These are phyloP conservation scores for Acholoe squamosa DNA, from an alignment of 2,888 invertebrate genomes.

Conservation along the genomic window DNA sequence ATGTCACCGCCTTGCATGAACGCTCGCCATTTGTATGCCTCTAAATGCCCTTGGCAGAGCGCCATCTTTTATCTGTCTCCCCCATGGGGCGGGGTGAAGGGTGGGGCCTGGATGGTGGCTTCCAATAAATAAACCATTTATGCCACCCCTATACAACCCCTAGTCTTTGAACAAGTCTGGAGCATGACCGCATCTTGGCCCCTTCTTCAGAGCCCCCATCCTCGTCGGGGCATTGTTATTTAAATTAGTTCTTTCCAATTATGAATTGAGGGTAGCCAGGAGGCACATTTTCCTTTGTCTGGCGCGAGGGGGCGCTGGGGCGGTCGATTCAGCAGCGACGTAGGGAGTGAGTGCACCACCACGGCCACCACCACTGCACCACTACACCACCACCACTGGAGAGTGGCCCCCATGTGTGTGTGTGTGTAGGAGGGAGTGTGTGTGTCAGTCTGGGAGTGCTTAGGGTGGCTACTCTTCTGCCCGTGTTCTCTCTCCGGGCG, in stretches of 20 bases:
- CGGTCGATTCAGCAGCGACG: conserved; percentile 11
- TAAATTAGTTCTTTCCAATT: conserved; percentile 52
- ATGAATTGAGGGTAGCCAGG: conserved; percentile 51
- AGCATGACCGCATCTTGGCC: conserved; percentile 34
- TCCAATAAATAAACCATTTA: too few species aligned
- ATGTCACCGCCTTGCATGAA: too few species aligned
- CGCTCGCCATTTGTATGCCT: too few species aligned
- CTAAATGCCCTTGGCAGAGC: too few species aligned
- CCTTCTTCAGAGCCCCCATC: not conserved
- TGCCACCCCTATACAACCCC: not conserved
- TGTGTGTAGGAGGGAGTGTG: not conserved
- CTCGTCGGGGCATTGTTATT: conserved; percentile 5
- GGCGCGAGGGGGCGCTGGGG: conserved; percentile 19
- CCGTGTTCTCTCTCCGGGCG: not conserved
- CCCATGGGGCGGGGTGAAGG: too few species aligned
- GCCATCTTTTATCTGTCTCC: too few species aligned
- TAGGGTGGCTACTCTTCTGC: not conserved
- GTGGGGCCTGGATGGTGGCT: too few species aligned
- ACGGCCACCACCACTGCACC: not conserved
- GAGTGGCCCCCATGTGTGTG: not conserved
- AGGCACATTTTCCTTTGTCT: conserved; percentile 48
- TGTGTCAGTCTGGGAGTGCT: conserved; percentile 10
- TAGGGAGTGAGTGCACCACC: not conserved
- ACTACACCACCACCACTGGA: not conserved
- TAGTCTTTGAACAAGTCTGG: not conserved